These are phyloP conservation scores for Phaetusa simplex DNA, from an alignment of 2,113 vertebrate genomes.

Conservation along the genomic window DNA sequence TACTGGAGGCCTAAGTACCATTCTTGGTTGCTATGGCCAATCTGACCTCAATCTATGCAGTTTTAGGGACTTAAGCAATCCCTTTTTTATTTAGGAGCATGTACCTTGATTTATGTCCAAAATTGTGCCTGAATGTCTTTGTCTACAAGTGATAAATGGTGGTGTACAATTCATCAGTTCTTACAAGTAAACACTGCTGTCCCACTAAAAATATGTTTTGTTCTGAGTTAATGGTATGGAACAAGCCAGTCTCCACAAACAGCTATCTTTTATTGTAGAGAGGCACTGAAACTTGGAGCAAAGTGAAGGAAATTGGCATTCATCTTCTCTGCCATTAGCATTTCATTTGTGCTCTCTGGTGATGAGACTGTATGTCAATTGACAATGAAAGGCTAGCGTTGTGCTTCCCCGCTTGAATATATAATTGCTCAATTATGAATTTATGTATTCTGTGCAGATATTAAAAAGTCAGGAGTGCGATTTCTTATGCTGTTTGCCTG, in stretches of 20 bases:
- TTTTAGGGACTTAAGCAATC: conserved; percentile 74
- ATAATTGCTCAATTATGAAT: conserved; percentile 28
- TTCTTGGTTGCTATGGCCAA: conserved; percentile 79
- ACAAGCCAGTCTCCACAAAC: conserved; percentile 77
- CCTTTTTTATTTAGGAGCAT: conserved; percentile 72
- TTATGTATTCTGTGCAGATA: conserved; percentile 1
- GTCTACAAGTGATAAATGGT: conserved; percentile 77
- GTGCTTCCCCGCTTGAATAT: conserved; percentile 1
- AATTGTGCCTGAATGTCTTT: conserved; percentile 76
- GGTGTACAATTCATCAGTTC: conserved; percentile 76
- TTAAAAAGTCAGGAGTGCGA: background rate
- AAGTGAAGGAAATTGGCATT: conserved; percentile 78
- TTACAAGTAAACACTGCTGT: conserved; percentile 81
- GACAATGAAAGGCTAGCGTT: conserved; percentile 36
- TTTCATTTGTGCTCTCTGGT: conserved; percentile 66
- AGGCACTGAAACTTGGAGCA: conserved; percentile 76
- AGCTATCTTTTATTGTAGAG: conserved; percentile 77
- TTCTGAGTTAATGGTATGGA: conserved; percentile 84
- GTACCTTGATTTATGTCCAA: conserved; percentile 83
- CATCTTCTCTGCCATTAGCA: conserved; percentile 70
- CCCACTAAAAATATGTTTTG: conserved; percentile 83
- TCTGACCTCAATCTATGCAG: conserved; percentile 78
- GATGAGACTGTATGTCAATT: conserved; percentile 57
- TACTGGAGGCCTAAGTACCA: conserved; percentile 73
- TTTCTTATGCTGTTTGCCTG: background rate